These are phyloP conservation scores for Folsomia candida DNA, from an alignment of 2,888 invertebrate genomes.

Conservation along the genomic window DNA sequence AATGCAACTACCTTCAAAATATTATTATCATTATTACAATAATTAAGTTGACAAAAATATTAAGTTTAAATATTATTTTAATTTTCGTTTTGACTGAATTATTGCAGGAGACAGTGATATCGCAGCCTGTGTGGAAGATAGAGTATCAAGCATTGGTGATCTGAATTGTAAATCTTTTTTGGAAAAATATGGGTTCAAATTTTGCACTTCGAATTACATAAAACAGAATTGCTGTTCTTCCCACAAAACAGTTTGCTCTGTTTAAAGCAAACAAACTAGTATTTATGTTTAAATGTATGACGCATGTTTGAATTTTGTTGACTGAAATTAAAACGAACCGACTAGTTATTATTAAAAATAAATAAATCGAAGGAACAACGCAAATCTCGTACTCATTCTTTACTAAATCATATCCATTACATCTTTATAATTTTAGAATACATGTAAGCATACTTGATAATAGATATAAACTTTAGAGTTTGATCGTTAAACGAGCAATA, in stretches of 20 bases:
- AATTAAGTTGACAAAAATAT: too few relatives aligned
- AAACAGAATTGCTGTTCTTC: constrained; percentile 57
- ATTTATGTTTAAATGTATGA: constrained; percentile 11
- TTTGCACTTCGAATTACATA: constrained; percentile 57
- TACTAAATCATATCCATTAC: too few relatives aligned
- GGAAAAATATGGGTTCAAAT: constrained; percentile 56
- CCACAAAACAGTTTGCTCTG: constrained; percentile 51
- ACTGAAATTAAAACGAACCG: constrained; percentile 6
- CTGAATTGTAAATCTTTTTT: constrained; percentile 57
- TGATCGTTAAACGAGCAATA: too few relatives aligned
- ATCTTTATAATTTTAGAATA: too few relatives aligned
- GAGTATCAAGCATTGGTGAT: constrained; percentile 51
- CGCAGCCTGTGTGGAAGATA: constrained; percentile 37
- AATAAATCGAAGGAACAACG: constrained; percentile 3
- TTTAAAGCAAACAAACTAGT: constrained; percentile 16
- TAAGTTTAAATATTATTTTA: too few relatives aligned
- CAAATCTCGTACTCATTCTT: too few relatives aligned
- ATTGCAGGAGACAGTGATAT: constrained; percentile 32
- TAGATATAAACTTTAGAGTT: too few relatives aligned
- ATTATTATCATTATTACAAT: too few relatives aligned
- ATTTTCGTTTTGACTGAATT: too few relatives aligned
- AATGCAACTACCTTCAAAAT: too few relatives aligned
- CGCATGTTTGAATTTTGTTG: constrained; percentile 13
- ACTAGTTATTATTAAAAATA: constrained; percentile 9
- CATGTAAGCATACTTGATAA: too few relatives aligned